Percentiles rank a stretch among this genome's conserved stretches.
These are phyloP conservation scores for Diplosoma virens DNA, from an alignment of 23 tunicate species.

Conservation along the genomic window DNA sequence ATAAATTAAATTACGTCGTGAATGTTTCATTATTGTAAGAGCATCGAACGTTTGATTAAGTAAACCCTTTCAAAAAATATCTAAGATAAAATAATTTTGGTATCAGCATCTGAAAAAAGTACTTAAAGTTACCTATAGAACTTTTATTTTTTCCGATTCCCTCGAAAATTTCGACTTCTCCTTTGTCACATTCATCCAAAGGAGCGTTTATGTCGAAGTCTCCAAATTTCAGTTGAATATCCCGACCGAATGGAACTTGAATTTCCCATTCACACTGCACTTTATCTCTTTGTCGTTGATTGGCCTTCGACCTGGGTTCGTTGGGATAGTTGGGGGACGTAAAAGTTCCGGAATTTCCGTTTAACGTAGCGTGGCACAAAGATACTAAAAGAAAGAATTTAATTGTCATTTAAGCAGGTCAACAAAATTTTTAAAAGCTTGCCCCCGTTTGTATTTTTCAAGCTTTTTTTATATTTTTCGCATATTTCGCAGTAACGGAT, in stretches of 20 bases:
- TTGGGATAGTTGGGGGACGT: conserved; percentile 72
- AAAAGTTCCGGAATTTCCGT: conserved; percentile 76
- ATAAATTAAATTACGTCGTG: too few relatives aligned
- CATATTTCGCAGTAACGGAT: too few relatives aligned
- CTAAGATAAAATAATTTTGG: too few relatives aligned
- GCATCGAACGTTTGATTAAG: too few relatives aligned
- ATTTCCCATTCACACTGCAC: conserved; percentile 78
- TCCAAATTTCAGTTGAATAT: conserved; percentile 74
- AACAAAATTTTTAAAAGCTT: neutral
- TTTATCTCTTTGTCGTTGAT: conserved; percentile 1
- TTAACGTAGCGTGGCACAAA: conserved; percentile 46
- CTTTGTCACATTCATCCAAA: conserved; percentile 83
- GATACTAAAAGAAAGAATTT: conserved; percentile 39
- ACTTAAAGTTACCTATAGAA: too few relatives aligned
- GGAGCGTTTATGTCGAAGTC: conserved; percentile 69
- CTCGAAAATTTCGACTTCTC: conserved; percentile 61
- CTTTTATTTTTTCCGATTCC: conserved; percentile 59
- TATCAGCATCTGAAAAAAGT: too few relatives aligned
- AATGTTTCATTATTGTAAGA: too few relatives aligned
- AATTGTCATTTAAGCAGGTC: neutral
- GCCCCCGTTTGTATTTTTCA: too few relatives aligned
- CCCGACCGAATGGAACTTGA: conserved; percentile 47
- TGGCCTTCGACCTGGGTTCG: neutral
- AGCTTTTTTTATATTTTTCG: too few relatives aligned
- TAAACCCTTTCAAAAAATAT: too few relatives aligned